A percentile compares a stretch with the other conserved stretches of the same genome.
Conservation (phyloP, 1,140 invertebrate species). For the Pemphigus obesinymphae region DNA sequence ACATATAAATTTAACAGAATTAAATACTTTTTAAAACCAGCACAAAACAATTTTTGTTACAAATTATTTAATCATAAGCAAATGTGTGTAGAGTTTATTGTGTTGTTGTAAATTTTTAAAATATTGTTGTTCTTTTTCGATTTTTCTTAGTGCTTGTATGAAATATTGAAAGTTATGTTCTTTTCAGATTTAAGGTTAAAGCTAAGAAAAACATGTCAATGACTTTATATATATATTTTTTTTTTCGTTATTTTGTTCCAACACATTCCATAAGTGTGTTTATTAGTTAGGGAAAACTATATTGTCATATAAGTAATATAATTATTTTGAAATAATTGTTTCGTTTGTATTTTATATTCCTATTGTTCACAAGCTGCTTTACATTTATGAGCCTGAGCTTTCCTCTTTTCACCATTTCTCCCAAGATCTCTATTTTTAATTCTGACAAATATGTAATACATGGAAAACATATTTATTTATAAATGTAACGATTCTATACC, state of each 20-base stretch:
- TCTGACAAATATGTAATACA: too few species aligned
- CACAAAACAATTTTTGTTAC: slow-evolving; percentile 14
- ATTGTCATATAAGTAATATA: slow-evolving; percentile 30
- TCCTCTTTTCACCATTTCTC: too few species aligned
- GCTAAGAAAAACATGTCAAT: not conserved
- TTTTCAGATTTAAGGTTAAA: slow-evolving; percentile 9
- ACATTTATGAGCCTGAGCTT: too few species aligned
- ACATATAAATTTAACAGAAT: slow-evolving; percentile 17
- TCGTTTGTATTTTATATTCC: not conserved
- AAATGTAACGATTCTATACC: too few species aligned
- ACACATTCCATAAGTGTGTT: slow-evolving; percentile 38
- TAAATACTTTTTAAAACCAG: not conserved
- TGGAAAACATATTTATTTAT: too few species aligned
- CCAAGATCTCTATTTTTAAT: too few species aligned
- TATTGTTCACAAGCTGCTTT: too few species aligned
- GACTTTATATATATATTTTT: not conserved
- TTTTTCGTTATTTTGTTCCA: slow-evolving; percentile 19
- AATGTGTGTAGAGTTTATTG: slow-evolving; percentile 13
- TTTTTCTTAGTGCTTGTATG: slow-evolving; percentile 21
- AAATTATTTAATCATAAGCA: not conserved
- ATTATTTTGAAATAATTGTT: slow-evolving; percentile 22
- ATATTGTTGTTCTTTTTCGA: slow-evolving; percentile 15
- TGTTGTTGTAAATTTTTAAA: slow-evolving; percentile 26
- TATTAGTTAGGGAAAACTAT: slow-evolving; percentile 21
- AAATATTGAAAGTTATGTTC: not conserved